Percentiles rank a stretch among this genome's conserved stretches.
Evolutionary conservation across 2,113 vertebrate genomes (phyloP).

Genomic region (Cricetomys ansorgei): DNA sequence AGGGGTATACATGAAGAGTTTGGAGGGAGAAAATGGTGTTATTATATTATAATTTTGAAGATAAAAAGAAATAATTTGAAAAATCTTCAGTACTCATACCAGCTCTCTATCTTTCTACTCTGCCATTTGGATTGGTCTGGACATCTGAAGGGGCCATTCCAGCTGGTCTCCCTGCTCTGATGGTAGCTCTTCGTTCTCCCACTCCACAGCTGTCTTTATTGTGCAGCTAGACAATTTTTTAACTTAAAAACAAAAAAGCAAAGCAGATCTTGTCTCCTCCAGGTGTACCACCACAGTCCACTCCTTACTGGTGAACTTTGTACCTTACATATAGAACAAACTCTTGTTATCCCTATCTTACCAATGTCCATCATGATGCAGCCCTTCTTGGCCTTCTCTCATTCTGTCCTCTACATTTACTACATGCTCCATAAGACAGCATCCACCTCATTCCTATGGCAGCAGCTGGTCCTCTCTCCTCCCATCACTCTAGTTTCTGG

Average conservation of each 20-base stretch:
- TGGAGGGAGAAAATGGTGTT: neutral
- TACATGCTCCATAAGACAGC: neutral
- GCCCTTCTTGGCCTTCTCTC: neutral
- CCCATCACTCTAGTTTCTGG: neutral
- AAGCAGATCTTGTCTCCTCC: neutral
- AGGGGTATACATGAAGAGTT: neutral
- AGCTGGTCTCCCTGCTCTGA: neutral
- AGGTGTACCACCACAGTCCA: neutral
- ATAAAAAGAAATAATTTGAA: neutral
- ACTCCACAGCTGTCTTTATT: neutral
- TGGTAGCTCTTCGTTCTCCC: neutral
- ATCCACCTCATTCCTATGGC: neutral
- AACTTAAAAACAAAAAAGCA: neutral
- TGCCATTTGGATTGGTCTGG: neutral
- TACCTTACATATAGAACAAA: neutral
- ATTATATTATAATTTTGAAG: neutral
- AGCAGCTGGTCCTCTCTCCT: fast-evolving
- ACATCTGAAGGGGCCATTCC: neutral
- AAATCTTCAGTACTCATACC: neutral
- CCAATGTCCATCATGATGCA: neutral
- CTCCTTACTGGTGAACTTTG: neutral
- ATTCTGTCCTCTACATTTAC: neutral
- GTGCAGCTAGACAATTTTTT: neutral
- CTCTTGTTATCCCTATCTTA: neutral
- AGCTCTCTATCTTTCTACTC: neutral